These are phyloP conservation scores for Pentamera pediparva DNA, from an alignment of 53 echinoderm and acorn worm genomes.

Conservation along the genomic window DNA sequence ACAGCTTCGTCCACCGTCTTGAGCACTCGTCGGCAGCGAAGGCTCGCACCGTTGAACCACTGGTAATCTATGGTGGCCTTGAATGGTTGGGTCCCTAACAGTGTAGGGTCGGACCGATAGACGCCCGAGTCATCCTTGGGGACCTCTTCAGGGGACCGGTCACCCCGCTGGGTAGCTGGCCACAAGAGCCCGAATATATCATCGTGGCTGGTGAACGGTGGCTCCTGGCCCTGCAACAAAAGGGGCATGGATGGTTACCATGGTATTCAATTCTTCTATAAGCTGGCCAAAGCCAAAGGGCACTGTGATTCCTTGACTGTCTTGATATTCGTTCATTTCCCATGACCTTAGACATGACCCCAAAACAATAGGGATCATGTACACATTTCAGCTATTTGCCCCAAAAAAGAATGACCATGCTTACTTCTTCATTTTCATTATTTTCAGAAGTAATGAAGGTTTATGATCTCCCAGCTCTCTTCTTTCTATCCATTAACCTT, in stretches of 20 bases:
- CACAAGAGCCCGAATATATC: slow-evolving; percentile 38
- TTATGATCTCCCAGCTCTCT: too few relatives aligned
- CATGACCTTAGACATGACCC: too few relatives aligned
- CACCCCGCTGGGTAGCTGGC: not conserved
- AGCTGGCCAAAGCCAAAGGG: too few relatives aligned
- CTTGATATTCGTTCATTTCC: too few relatives aligned
- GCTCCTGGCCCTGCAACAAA: slow-evolving; percentile 50
- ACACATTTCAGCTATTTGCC: too few relatives aligned
- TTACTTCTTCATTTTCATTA: too few relatives aligned
- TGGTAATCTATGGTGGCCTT: slow-evolving; percentile 66
- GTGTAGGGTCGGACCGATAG: slow-evolving; percentile 35
- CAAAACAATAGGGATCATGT: too few relatives aligned
- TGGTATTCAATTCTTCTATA: too few relatives aligned
- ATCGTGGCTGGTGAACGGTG: slow-evolving; percentile 60
- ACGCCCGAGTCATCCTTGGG: slow-evolving; percentile 4
- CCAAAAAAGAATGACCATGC: too few relatives aligned
- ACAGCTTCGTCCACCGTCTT: slow-evolving; percentile 53
- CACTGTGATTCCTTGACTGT: too few relatives aligned
- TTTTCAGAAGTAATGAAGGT: too few relatives aligned
- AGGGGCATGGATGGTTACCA: not conserved
- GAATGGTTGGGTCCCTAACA: slow-evolving; percentile 45
- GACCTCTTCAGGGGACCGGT: not conserved
- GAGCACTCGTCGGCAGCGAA: slow-evolving; percentile 43
- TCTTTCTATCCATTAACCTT: too few relatives aligned
- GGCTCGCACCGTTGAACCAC: slow-evolving; percentile 54